Evolutionary conservation across 2,797 vertebrate species (phyloP).

Genomic region (Knipowitschia caucasica): DNA sequence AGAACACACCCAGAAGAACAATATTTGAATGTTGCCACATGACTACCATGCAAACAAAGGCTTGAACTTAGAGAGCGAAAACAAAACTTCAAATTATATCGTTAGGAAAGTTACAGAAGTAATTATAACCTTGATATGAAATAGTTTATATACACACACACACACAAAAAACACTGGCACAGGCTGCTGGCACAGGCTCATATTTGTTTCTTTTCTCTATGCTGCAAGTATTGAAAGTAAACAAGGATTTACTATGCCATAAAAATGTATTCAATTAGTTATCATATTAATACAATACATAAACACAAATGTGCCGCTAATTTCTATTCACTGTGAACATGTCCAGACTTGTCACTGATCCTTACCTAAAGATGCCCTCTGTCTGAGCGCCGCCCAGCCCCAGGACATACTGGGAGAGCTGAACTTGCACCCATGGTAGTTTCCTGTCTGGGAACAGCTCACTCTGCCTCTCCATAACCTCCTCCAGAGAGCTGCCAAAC

Average conservation of each 20-base stretch:
- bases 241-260: slow-evolving; percentile 49
- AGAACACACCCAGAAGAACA: slow-evolving; percentile 20
- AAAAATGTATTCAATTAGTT: slow-evolving; percentile 47
- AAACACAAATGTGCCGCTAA: slow-evolving; percentile 17
- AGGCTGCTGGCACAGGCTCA: slow-evolving; percentile 15
- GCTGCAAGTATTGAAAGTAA: slow-evolving; percentile 29
- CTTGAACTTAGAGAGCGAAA: slow-evolving; percentile 45
- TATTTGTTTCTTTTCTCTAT: slow-evolving; percentile 45
- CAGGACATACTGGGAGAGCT: slow-evolving; percentile 88
- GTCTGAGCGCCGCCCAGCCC: slow-evolving; percentile 86
- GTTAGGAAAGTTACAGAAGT: slow-evolving; percentile 19
- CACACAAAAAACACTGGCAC: background rate
- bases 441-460: slow-evolving; percentile 83
- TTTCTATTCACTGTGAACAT: slow-evolving; percentile 7
- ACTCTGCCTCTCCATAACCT: slow-evolving; percentile 88
- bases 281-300: slow-evolving; percentile 25
- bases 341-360: slow-evolving; percentile 3
- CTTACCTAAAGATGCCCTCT: slow-evolving; percentile 92
- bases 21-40: slow-evolving; percentile 29
- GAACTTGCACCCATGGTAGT: slow-evolving; percentile 90
- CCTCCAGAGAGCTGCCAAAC: slow-evolving; percentile 88
- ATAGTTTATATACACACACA: background rate
- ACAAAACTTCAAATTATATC: slow-evolving; percentile 19
- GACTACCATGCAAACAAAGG: slow-evolving; percentile 12
- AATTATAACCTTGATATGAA: background rate